Evolutionary conservation across 2,113 vertebrate genomes (phyloP), one percentile per base, ranked within the genome.

Genomic region (Tragulus kanchil): DNA sequence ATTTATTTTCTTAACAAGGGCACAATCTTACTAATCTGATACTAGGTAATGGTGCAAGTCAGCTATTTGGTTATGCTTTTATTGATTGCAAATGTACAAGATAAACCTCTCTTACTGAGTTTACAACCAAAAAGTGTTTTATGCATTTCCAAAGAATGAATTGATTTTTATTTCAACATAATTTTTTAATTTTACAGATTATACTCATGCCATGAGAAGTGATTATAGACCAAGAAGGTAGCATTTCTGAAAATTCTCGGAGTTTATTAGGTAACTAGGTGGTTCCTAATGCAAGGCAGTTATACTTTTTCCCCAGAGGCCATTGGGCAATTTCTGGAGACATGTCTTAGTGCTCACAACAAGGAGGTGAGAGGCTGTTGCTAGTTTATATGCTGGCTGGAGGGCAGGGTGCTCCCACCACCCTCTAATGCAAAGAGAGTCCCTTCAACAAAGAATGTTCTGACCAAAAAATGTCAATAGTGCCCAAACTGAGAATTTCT

Each of bases 1-100:
- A 73, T 65, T 79, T 85, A 67, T 69, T 89, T 97, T 77, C 86
- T 69, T 89, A 88, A 56, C 42, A 85, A 93, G 3, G 8, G 14
- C 77, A 45, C 61, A 62, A 62, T 83, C 3, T 83, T 36, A 82
- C 31, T 89, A 90, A 71, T 96, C 36, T 85, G 54, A 92, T 78
- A 28, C 4, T 50, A 42, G 0, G 0, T 64, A 64, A 26, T 87
- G 58, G 12, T 45, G 1, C 56, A 82, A 90, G 4, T 85, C 6
- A 85, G 25, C 52, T 62, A 64, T 67, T 62, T 10, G 19, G 28
- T 17, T 62, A 8, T 31, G 23, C 9, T 87, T 82, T 94, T 50
- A 77, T 79, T 84, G 10, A 82, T 14, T 82, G 16, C 83, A 93
- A 89, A 58, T 89, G 7, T 71, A 85, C 5, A 25, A 89, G 19